Base-by-base conservation (phyloP, 2,113 vertebrate species). In the Otocyon megalotis region DNA sequence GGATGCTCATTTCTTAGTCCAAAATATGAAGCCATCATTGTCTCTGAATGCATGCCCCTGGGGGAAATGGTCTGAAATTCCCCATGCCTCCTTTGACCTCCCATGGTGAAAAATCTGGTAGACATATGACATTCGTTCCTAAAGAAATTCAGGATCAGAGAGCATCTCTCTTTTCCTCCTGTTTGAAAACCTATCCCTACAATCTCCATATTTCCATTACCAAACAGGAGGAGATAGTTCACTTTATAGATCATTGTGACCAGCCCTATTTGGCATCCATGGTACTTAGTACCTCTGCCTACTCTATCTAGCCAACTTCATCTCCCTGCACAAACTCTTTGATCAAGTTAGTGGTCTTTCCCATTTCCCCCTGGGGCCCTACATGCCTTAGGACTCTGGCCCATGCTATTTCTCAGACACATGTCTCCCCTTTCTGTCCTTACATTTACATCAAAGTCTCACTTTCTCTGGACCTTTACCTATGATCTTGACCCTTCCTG, bases 141-240 rank as follows among this genome's bases (percentile, higher is more conserved):
- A 58, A 72, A 71, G 84, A 95, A 89, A 96, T 48, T 94, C 82
- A 65, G 53, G 53, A 88, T 71, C 74, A 79, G 62, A 82, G 20
- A 76, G 10, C 26, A 60, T 84, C 28, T 37, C 5, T 28, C 8
- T 67, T 96, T 91, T 58, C 28, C 17, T 74, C 32, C 30, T 86
- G 15, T 90, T 56, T 62, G 19, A 48, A 93, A 93, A 80, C 12
- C 16, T 77, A 10, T 32, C 14, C 16, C 37, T 90, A 7, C 5
- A 53, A 16, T n/a, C 50, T 22, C 17, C 22, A 20, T 22, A 56
- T 15, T 95, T 79, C 65, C 43, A 30, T 71, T 30, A 60, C 22
- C 67, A 96, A 83, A 28, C 14, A 77, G 26, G 20, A 84, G 28
- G 48, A 69, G 24, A 50, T 13, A 37, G 19, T 19, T 20, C 5